Evolutionary conservation across 2,113 vertebrate species (phyloP), one percentile per base, ranked within the genome.

Genomic region (Hystrix cristata): DNA sequence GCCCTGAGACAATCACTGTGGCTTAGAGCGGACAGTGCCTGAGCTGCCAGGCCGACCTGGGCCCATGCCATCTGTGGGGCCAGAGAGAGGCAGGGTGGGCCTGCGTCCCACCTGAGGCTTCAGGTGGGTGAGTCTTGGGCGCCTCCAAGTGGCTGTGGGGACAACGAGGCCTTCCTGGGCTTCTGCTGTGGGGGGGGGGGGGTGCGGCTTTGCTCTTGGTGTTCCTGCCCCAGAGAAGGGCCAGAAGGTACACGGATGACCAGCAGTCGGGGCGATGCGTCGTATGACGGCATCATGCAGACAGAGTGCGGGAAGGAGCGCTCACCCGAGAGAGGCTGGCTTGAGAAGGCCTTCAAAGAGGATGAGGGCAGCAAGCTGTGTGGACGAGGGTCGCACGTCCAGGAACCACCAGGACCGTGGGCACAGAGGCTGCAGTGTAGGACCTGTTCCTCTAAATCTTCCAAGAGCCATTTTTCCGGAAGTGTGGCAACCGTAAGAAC

Each of bases 401-500:
- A 53, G 60, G 76, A 14, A 18, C 31, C 10, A 51, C 43, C 23
- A 74, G 57, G 80, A 29, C 38, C 34, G 23, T 29, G 53, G 29
- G 15, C 51, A 11, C 9, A 23, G 27, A 79, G 48, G 76, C 74
- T 48, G 74, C 25, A 7, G 38, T 15, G 14, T 11, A 34, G 51
- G 15, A 6, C 6, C 0, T 3, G 4, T 46, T 25, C 80, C 27
- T 10, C 57, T n/a, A 8, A 55, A 10, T 14, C 29, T 38, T 60
- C 62, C 16, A 7, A 78, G 46, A 25, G 31, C 5, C 12, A 0
- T 3, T 38, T 85, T 51, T 83, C 67, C 84, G 21, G 69, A 65
- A 29, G 34, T 4, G 1, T 0, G 4, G 64, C n/a, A 60, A 4
- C 2, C 0, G 0, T 1, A 46, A 79, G 46, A 15, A n/a, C 23